Evolutionary conservation across 2,888 invertebrate genomes (phyloP).

Genomic region (Mylabris sibirica): DNA sequence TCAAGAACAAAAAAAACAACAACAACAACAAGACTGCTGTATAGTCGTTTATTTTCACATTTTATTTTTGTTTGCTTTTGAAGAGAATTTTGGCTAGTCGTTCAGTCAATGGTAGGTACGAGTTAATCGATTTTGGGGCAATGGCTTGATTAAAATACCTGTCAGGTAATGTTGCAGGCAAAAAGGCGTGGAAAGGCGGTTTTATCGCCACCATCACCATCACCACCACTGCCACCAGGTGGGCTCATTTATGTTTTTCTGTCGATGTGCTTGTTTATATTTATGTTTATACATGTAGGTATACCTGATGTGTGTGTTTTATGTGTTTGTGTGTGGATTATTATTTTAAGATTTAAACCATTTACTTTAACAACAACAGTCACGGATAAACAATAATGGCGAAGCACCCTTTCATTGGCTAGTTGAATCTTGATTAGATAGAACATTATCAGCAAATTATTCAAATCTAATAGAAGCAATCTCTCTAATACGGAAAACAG

Average conservation of each 20-base stretch:
- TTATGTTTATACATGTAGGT: not conserved
- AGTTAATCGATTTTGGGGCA: not conserved
- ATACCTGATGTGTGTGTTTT: not conserved
- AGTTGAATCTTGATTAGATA: slow-evolving; percentile 23
- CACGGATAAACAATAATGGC: slow-evolving; percentile 18
- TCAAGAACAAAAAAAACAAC: too few relatives aligned
- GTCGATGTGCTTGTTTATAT: not conserved
- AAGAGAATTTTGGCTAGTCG: too few relatives aligned
- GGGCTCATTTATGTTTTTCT: slow-evolving; percentile 12
- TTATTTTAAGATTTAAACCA: slow-evolving; percentile 1
- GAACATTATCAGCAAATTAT: slow-evolving; percentile 11
- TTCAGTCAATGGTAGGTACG: not conserved
- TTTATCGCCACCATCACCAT: slow-evolving; percentile 1
- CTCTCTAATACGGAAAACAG: not conserved
- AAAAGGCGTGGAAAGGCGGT: slow-evolving; percentile 25
- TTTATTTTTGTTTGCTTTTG: not conserved
- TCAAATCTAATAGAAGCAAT: not conserved
- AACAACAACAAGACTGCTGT: too few relatives aligned
- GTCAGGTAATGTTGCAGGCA: slow-evolving; percentile 19
- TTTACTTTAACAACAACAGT: not conserved
- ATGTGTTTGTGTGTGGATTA: not conserved
- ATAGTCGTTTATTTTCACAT: not conserved
- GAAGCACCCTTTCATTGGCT: slow-evolving; percentile 18
- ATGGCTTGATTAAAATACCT: slow-evolving; percentile 15
- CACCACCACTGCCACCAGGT: not conserved